phyloP scores from a whole-genome alignment of 1,140 invertebrate genomes.

The Panagrolaimus sp. region DNA sequence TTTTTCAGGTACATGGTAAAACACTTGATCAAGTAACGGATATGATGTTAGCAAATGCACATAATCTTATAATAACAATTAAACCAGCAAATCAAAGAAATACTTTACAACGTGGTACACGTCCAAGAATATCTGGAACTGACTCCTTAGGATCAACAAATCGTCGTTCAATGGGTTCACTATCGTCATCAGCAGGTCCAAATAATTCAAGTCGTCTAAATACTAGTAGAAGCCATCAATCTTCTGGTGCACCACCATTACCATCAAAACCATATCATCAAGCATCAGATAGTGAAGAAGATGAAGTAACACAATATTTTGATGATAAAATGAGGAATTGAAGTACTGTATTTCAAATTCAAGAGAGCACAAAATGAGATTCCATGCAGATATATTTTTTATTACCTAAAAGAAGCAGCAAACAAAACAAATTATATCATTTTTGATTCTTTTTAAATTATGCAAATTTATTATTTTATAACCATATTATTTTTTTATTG shows the following conservation, averaged over 20 bases:
- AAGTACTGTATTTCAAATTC: too few relatives aligned
- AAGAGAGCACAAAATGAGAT: too few relatives aligned
- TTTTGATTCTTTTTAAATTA: too few relatives aligned
- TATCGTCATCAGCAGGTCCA: background rate
- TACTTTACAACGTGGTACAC: conserved; percentile 38
- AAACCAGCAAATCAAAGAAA: conserved; percentile 84
- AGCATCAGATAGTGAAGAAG: conserved; percentile 4
- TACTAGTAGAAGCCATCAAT: background rate
- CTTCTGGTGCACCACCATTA: background rate
- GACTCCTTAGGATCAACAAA: conserved; percentile 1
- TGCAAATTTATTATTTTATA: too few relatives aligned
- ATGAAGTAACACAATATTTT: background rate
- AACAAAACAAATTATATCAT: too few relatives aligned
- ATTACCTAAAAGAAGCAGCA: too few relatives aligned
- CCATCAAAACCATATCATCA: background rate
- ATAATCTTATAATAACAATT: conserved; percentile 89
- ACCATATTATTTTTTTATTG: too few relatives aligned
- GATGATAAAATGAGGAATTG: background rate
- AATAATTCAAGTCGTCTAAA: background rate
- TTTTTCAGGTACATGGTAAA: conserved; percentile 72
- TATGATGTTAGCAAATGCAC: conserved; percentile 99
- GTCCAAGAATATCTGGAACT: background rate
- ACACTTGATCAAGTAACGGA: conserved; percentile 97
- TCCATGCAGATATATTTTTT: too few relatives aligned
- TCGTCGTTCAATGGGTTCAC: background rate